These are phyloP conservation scores for Botrylloides violaceus DNA, from an alignment of 23 tunicate genomes.

Conservation along the genomic window DNA sequence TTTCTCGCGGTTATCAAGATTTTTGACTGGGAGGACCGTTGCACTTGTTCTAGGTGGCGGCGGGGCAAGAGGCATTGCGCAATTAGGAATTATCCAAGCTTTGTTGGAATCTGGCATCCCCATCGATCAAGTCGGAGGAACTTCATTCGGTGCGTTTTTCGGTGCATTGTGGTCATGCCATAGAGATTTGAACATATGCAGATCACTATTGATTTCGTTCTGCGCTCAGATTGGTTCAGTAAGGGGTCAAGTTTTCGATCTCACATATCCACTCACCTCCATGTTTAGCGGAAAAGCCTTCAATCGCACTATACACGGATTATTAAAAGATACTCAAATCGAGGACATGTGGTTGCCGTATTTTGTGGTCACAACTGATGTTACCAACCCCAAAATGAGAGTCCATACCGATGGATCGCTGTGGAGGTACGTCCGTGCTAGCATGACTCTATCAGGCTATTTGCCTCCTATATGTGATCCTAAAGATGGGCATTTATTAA, in stretches of 20 bases:
- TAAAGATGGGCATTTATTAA: conserved; percentile 90
- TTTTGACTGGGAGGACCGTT: conserved; percentile 88
- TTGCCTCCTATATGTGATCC: conserved; percentile 99
- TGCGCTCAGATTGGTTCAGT: conserved; percentile 71
- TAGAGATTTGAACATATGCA: conserved; percentile 41
- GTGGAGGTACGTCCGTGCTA: conserved; percentile 93
- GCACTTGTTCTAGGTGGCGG: conserved; percentile 99
- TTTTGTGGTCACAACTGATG: conserved; percentile 87
- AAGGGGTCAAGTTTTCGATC: conserved; percentile 61
- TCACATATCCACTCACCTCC: conserved; percentile 95
- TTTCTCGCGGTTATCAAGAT: conserved; percentile 87
- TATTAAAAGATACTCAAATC: conserved; percentile 79
- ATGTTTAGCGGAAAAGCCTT: conserved; percentile 91
- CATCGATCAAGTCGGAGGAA: conserved; percentile 95
- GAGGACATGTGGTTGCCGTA: conserved; percentile 99
- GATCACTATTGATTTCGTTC: conserved; percentile 38
- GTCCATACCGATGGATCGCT: conserved; percentile 97
- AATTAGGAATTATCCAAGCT: conserved; percentile 63
- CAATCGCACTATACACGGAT: conserved; percentile 51
- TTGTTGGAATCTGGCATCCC: conserved; percentile 76
- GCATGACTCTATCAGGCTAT: conserved; percentile 97
- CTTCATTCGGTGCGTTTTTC: conserved; percentile 94
- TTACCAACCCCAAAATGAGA: conserved; percentile 81
- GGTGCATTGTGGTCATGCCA: conserved; percentile 91
- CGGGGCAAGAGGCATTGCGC: conserved; percentile 93